Evolutionary conservation across 53 echinoderm and acorn worm genomes (phyloP), one percentile per base, ranked within the genome.

Genomic region (Echinarachnius parma): DNA sequence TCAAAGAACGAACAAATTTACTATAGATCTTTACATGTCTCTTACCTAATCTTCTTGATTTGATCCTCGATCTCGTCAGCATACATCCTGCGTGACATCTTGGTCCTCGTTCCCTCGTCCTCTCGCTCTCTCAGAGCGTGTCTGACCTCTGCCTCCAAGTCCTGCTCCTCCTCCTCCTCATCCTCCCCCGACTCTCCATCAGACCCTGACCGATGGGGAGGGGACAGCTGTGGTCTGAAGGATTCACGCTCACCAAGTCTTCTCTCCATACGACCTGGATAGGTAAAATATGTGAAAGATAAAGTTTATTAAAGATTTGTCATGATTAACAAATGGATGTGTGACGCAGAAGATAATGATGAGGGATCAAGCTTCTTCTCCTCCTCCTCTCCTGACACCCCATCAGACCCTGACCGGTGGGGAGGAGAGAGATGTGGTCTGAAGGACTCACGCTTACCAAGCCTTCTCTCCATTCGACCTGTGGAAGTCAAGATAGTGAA

Each of bases 31-130:
- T n/a, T n/a, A n/a, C n/a, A n/a, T n/a, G n/a, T 13, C 39, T 39
- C 66, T 35, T 42, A 98, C 98, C 98, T 88, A n/a, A 91, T 75
- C 21, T 77, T 80, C 48, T 98, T 88, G 34, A 86, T 82, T 55
- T 91, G 75, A n/a, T 79, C 85, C 37, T 98, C 98, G 16, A 88
- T 76, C 30, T 92, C 98, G 64, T 98, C 98, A 28, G 98, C 91
- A 32, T 98, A 96, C 95, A 95, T 95, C 64, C 86, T 34, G 33
- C 55, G 24, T 31, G 74, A 39, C 37, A 56, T 39, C 56, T 55
- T 56, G 18, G 29, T 11, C 31, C 53, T 69, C 28, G 30, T 39
- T 8, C 79, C 37, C 24, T 53, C 66, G 11, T 62, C 62, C 3
- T 21, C 30, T 8, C 35, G 29, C 8, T 39, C 59, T n/a, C 83